phyloP scores from a whole-genome alignment of 1,140 invertebrate genomes.

The Rhagoletis zephyria region DNA sequence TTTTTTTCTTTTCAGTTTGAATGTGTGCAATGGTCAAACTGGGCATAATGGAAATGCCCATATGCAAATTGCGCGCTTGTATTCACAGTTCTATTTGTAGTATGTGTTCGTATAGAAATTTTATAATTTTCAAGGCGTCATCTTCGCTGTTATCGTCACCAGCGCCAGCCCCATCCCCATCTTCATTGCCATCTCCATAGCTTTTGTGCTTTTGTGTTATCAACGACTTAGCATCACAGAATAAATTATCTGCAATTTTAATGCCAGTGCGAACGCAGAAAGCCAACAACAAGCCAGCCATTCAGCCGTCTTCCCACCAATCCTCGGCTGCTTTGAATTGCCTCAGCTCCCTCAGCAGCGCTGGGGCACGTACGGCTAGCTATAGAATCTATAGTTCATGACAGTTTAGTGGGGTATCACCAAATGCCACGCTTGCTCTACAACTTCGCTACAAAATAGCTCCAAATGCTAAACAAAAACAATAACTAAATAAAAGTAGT shows the following conservation, averaged over 20 bases:
- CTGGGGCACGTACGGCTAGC: too few species aligned
- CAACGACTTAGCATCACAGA: slow-evolving; percentile 23
- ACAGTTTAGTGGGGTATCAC: slow-evolving; percentile 2
- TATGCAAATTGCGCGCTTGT: too few species aligned
- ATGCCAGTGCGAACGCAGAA: background rate
- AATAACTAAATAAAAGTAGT: slow-evolving; percentile 2
- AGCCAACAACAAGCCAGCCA: too few species aligned
- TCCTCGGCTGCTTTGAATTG: too few species aligned
- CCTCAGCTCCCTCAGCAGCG: background rate
- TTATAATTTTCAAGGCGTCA: slow-evolving; percentile 26
- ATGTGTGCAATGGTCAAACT: too few species aligned
- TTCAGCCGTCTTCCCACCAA: too few species aligned
- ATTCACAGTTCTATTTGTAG: too few species aligned
- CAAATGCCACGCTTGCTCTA: background rate
- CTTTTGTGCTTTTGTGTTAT: too few species aligned
- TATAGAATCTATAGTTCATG: background rate
- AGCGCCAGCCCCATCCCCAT: too few species aligned
- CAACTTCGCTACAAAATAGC: background rate
- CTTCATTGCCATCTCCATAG: background rate
- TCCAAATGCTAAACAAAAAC: slow-evolving; percentile 21
- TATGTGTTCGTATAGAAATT: slow-evolving; percentile 17
- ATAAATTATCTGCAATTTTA: slow-evolving; percentile 15
- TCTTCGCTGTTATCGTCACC: background rate
- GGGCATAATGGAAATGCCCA: too few species aligned
- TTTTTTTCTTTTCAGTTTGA: too few species aligned